Evolutionary conservation across 2,113 vertebrate genomes (phyloP).

Genomic region (Cathartes aura): DNA sequence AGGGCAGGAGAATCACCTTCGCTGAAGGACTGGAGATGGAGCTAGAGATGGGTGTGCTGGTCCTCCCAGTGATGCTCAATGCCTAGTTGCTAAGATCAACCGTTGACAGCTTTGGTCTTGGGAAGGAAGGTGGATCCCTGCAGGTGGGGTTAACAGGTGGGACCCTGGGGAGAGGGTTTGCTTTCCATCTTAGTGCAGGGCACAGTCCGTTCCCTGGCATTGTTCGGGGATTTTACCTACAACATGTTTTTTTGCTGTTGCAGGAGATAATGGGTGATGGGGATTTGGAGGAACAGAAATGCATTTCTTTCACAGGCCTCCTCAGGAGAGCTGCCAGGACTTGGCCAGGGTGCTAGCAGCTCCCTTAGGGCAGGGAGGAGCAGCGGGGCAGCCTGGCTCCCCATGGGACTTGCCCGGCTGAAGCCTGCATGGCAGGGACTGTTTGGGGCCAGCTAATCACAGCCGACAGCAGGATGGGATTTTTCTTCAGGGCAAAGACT

Average conservation of each 20-base stretch:
- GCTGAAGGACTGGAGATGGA: neutral
- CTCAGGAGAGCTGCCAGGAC: neutral
- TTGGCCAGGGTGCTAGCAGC: neutral
- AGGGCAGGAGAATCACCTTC: neutral
- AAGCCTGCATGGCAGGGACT: neutral
- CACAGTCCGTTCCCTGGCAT: neutral
- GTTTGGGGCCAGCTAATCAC: neutral
- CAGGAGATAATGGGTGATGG: neutral
- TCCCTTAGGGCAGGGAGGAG: neutral
- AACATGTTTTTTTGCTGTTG: neutral
- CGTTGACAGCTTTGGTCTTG: accelerated
- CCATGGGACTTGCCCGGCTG: accelerated
- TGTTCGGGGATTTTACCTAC: neutral
- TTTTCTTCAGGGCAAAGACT: neutral
- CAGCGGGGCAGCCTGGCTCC: neutral
- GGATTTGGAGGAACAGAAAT: neutral
- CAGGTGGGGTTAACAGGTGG: neutral
- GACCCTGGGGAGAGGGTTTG: neutral
- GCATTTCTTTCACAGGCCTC: neutral
- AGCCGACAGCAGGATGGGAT: neutral
- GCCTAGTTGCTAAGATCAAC: accelerated
- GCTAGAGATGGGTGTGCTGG: neutral
- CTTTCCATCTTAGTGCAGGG: neutral
- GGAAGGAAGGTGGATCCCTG: neutral
- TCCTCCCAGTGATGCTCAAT: neutral